A percentile compares a stretch with the other conserved stretches of the same genome.
Conservation (phyloP, 2,888 invertebrate genomes). For the Oligia latruncula region DNA sequence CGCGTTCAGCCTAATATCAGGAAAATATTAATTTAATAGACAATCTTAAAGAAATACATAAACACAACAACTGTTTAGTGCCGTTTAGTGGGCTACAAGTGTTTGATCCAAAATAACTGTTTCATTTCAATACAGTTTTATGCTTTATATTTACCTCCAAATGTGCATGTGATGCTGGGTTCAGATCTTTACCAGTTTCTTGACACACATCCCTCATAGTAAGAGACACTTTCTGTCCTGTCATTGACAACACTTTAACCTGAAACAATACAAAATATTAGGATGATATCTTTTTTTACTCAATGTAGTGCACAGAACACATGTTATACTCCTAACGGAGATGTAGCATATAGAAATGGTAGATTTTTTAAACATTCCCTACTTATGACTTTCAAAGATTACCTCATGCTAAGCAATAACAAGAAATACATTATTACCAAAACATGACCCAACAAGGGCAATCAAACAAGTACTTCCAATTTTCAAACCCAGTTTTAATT, state of each 20-base stretch:
- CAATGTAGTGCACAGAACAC: not conserved
- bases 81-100: not conserved
- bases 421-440: not conserved
- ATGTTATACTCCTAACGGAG: too few species aligned
- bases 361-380: not conserved
- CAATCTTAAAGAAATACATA: not conserved
- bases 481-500: not conserved
- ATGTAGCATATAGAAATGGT: not conserved
- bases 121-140: not conserved
- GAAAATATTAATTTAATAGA: not conserved
- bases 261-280: conserved; percentile 70
- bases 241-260: conserved; percentile 96
- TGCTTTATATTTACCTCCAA: conserved; percentile 85
- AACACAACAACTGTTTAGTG: not conserved
- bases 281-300: not conserved
- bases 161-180: conserved; percentile 94
- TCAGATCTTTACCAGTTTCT: conserved; percentile 97
- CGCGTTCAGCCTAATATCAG: conserved; percentile 90
- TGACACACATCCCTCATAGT: conserved; percentile 99
- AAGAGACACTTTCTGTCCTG: conserved; percentile 98
- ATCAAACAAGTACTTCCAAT: not conserved
- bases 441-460: not conserved
- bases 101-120: not conserved
- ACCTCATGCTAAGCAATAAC: not conserved
- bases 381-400: not conserved